A percentile compares a stretch with the other conserved stretches of the same genome.
phyloP scores from a whole-genome alignment of 2,888 invertebrate species.

The Bellardia bayeri region DNA sequence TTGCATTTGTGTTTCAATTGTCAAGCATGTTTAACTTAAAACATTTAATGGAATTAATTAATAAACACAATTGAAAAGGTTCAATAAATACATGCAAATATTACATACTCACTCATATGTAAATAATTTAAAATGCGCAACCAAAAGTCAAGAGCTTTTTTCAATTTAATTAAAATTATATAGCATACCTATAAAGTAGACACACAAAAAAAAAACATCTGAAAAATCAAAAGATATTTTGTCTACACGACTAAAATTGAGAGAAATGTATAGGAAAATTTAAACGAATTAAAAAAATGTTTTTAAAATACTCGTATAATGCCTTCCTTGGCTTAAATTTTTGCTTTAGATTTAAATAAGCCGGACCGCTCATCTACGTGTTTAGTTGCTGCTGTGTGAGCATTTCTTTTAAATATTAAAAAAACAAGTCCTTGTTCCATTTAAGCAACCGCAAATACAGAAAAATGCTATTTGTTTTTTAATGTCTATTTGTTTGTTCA shows the following conservation, averaged over 20 bases:
- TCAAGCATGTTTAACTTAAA: slow-evolving; percentile 6
- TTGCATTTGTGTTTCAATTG: slow-evolving; percentile 4
- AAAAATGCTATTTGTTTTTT: slow-evolving; percentile 47
- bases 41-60: slow-evolving; percentile 29
- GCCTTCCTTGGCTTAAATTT: neutral
- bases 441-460: slow-evolving; percentile 48
- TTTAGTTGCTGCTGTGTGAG: neutral
- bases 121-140: neutral
- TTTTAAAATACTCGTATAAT: neutral
- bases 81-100: neutral
- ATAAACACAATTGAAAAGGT: slow-evolving; percentile 6
- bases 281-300: neutral
- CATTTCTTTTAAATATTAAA: slow-evolving; percentile 14
- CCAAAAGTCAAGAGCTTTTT: neutral
- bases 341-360: slow-evolving; percentile 28
- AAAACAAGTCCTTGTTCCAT: slow-evolving; percentile 55
- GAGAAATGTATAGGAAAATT: neutral
- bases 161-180: slow-evolving; percentile 7
- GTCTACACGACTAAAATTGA: neutral
- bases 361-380: slow-evolving; percentile 19
- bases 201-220: neutral
- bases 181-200: neutral
- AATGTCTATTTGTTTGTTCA: slow-evolving; percentile 51
- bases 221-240: neutral
- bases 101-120: neutral